phyloP scores from a whole-genome alignment of 2,797 vertebrate genomes.

The Sciaenops ocellatus region DNA sequence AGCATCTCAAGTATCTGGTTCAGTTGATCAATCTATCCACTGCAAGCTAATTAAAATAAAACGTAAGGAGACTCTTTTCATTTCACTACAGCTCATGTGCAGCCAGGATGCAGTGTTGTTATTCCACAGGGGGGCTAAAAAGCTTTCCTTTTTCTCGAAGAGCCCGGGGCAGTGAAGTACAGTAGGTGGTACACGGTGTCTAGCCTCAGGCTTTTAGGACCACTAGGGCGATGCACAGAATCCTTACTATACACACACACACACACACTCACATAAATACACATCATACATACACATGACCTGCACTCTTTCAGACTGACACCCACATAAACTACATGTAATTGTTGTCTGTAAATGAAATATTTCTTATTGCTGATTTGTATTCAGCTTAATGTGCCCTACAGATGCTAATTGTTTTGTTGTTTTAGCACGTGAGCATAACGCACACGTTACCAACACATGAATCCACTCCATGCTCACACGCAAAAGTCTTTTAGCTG shows the following conservation, averaged over 20 bases:
- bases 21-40: not conserved
- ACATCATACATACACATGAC: not conserved
- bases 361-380: slow-evolving; percentile 8
- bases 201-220: slow-evolving; percentile 38
- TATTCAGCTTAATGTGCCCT: slow-evolving; percentile 10
- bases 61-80: not conserved
- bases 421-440: not conserved
- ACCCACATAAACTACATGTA: not conserved
- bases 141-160: slow-evolving; percentile 1
- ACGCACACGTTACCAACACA: not conserved
- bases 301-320: not conserved
- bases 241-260: slow-evolving; percentile 2
- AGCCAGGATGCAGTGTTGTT: slow-evolving; percentile 8
- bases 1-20: slow-evolving; percentile 9
- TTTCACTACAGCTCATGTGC: not conserved
- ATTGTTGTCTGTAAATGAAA: slow-evolving; percentile 11
- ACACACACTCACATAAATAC: not conserved
- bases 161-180: slow-evolving; percentile 47
- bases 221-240: not conserved
- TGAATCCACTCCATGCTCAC: not conserved
- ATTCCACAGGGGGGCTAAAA: slow-evolving; percentile 16
- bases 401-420: slow-evolving; percentile 5
- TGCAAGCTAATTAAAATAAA: not conserved
- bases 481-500: slow-evolving; percentile 17
- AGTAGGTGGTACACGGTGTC: slow-evolving; percentile 37